These are phyloP conservation scores for Hypothenemus hampei DNA, from an alignment of 1,140 invertebrate species.

Conservation along the genomic window DNA sequence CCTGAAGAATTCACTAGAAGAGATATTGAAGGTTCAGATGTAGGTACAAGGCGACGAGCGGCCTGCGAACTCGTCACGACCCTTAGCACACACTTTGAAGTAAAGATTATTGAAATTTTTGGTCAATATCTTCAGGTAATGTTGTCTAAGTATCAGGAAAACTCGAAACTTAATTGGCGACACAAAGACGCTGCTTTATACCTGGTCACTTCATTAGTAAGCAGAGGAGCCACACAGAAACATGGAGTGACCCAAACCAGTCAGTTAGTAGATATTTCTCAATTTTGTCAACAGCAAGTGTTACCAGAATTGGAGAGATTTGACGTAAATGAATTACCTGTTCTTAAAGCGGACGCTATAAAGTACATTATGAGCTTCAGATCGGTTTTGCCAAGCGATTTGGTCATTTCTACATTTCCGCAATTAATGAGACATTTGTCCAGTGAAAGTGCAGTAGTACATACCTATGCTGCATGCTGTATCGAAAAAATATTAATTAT, in stretches of 20 bases:
- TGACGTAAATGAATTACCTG: constrained; percentile 80
- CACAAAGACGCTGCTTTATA: constrained; percentile 95
- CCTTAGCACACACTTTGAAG: constrained; percentile 83
- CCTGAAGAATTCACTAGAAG: constrained; percentile 96
- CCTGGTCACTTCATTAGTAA: constrained; percentile 89
- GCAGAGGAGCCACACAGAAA: constrained; percentile 84
- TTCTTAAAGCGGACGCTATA: constrained; percentile 91
- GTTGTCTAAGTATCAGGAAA: constrained; percentile 70
- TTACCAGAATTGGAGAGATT: constrained; percentile 74
- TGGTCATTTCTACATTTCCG: constrained; percentile 70
- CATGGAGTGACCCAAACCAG: constrained; percentile 89
- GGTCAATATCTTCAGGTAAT: constrained; percentile 81
- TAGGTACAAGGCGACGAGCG: constrained; percentile 89
- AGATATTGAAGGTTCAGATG: constrained; percentile 98
- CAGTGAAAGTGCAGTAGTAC: constrained; percentile 78
- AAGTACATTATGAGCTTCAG: constrained; percentile 96
- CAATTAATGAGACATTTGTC: constrained; percentile 68
- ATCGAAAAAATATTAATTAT: constrained; percentile 86
- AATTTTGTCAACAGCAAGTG: constrained; percentile 84
- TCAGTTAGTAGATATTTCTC: constrained; percentile 79
- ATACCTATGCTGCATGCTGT: constrained; percentile 89
- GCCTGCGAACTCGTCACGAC: constrained; percentile 95
- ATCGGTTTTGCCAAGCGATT: constrained; percentile 75
- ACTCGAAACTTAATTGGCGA: constrained; percentile 77
- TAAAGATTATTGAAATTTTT: constrained; percentile 88